phyloP scores from a whole-genome alignment of 1,140 invertebrate genomes.

The Idris sp. region DNA sequence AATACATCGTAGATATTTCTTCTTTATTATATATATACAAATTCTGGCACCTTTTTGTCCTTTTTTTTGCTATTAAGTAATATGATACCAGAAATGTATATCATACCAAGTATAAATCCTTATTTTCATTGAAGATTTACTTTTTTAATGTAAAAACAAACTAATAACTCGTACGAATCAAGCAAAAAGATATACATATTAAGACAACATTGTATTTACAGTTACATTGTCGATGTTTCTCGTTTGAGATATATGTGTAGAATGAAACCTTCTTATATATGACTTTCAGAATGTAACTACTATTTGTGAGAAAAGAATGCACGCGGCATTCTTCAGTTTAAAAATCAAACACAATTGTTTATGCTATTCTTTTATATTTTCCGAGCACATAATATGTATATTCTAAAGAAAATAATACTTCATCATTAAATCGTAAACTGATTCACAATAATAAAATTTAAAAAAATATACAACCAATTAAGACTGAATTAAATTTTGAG shows the following conservation, averaged over 20 bases:
- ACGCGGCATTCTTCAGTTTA: constrained; percentile 33
- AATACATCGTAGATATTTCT: no score
- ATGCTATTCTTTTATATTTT: constrained; percentile 27
- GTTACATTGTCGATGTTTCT: constrained; percentile 30
- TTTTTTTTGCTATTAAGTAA: no score
- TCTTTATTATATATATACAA: no score
- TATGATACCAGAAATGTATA: no score
- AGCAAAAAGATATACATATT: constrained; percentile 13
- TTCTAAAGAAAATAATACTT: no score
- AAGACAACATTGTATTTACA: constrained; percentile 31
- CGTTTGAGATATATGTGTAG: constrained; percentile 29
- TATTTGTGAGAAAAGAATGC: constrained; percentile 43
- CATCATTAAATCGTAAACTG: constrained; percentile 8
- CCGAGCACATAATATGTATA: neutral
- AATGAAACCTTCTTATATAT: constrained; percentile 34
- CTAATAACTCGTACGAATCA: no score
- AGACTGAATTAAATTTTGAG: no score
- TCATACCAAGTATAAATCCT: no score
- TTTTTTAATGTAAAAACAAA: no score
- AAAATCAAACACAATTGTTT: constrained; percentile 23
- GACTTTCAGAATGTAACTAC: constrained; percentile 19
- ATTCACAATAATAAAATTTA: neutral
- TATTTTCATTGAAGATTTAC: no score
- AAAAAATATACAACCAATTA: no score
- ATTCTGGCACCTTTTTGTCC: no score